phyloP scores from a whole-genome alignment of 2,888 invertebrate genomes.

The Steinernema carpocapsae region DNA sequence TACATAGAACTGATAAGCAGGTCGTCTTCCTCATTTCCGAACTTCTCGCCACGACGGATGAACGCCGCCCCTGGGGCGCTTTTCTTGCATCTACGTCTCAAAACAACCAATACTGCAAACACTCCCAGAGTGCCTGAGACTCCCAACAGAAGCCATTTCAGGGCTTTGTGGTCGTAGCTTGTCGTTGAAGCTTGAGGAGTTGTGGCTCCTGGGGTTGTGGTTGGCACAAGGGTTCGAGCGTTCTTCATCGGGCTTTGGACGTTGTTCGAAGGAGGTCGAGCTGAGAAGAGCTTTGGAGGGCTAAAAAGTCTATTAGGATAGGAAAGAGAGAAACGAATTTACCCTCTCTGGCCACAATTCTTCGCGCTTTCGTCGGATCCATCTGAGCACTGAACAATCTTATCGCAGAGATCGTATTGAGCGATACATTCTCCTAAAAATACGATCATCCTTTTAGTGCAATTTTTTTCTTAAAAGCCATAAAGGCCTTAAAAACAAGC shows the following conservation, averaged over 20 bases:
- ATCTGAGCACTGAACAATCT: constrained; percentile 79
- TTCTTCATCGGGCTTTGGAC: background rate
- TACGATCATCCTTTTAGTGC: background rate
- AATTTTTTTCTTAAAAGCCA: too few species aligned
- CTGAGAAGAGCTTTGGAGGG: background rate
- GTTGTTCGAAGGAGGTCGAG: background rate
- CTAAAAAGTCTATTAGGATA: background rate
- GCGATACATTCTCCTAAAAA: constrained; percentile 79
- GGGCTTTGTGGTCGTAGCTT: background rate
- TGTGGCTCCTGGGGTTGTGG: background rate
- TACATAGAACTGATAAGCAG: constrained; percentile 26
- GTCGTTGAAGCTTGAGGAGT: background rate
- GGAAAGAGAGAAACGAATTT: background rate
- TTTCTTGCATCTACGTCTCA: constrained; percentile 13
- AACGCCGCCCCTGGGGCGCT: background rate
- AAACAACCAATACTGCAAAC: background rate
- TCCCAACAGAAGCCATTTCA: constrained; percentile 14
- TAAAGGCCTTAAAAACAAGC: too few species aligned
- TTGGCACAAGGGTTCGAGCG: background rate
- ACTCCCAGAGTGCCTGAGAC: background rate
- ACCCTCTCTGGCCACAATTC: constrained; percentile 70
- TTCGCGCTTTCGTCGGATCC: constrained; percentile 79
- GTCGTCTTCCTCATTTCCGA: constrained; percentile 22
- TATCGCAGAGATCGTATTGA: constrained; percentile 90
- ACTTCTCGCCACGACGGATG: constrained; percentile 17